Base-by-base conservation (phyloP, 2,888 invertebrate species). In the Agonopterix alstromeriana region DNA sequence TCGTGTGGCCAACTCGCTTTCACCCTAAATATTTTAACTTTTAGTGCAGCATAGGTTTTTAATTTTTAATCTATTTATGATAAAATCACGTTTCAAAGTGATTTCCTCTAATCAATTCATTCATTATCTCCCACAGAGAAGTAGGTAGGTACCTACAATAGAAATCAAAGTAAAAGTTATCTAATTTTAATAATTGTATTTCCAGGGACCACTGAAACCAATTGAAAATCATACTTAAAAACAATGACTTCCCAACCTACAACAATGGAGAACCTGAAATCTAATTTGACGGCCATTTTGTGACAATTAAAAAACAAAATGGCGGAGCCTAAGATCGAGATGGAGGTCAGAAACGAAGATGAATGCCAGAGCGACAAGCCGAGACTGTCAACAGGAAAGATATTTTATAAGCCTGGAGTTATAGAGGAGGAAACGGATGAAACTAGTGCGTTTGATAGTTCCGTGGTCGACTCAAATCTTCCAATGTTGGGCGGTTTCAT, bases 331-430 rank as follows among this genome's bases (percentile, higher is more conserved):
- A 71, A 80, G 8, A 77, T 73, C 65, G 86, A 87, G 62, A 85
- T 88, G 86, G 75, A 80, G 61, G 54, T 66, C 8, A 68, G 72
- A 41, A 73, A 66, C 43, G 78, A 81, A 43, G 79, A 80, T 14
- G 67, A 61, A 17, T 53, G 48, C 1, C 58, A 56, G 36, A 74
- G 70, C 48, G 72, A 73, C 45, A 82, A 78, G 46, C 70, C 78
- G 4, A 58, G 67, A 10, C 58, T 81, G 9, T 73, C 86, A 0
- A 67, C 77, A 8, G 87, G 87, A 1, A 88, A 88, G 59, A 82
- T 90, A 58, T 90, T 90, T 59, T 82, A 86, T 50, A 85, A 83
- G 40, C 89, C 86, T 8, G 89, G 86, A 1, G 77, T 77, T 10
- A 78, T 82, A 41, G 84, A 82, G 27, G 86, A 87, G 43, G 84